Base-by-base conservation (phyloP, 2,113 vertebrate species). In the Nycticorax nycticorax region DNA sequence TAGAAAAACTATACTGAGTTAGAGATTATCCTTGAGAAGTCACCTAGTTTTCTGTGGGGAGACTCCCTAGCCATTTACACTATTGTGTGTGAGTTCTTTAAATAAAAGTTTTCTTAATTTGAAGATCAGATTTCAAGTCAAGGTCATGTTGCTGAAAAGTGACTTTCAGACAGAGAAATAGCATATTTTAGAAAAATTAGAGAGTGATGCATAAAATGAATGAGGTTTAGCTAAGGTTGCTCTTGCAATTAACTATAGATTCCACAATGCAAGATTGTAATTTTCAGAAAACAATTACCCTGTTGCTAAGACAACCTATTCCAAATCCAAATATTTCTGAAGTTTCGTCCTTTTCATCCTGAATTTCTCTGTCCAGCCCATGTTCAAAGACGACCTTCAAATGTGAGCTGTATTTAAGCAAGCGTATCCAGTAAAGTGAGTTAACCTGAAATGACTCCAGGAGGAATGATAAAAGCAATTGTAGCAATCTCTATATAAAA, bases 391-490 rank as follows among this genome's bases (percentile, higher is more conserved):
- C n/a, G 45, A 55, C 71, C n/a, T 94, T 90, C 63, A 83, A 41
- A 69, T 56, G n/a, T 17, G 3, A 83, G 67, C 57, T 76, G 35
- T 89, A 60, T 87, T 93, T 87, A 76, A 79, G 66, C 39, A 91
- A 90, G 63, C 17, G 8, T 77, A 80, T 53, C 82, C 64, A 71
- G 67, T 47, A n/a, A 85, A 93, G 73, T 69, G 50, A 76, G 72
- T 94, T 94, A 80, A 83, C 75, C 81, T 90, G 75, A 88, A 92
- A 83, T 73, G n/a, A 73, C 92, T 90, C 90, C 59, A 57, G 32
- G 30, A 91, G 59, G 75, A 92, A 88, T 47, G 75, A 95, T 90
- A 73, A 86, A 94, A 96, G 67, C 63, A 94, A 67, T 93, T 90
- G 55, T 88, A 77, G 53, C 55, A 88, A 52, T 71, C 22, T 90